phyloP scores from a whole-genome alignment of 2,113 vertebrate species.

The Ornithorhynchus anatinus region DNA sequence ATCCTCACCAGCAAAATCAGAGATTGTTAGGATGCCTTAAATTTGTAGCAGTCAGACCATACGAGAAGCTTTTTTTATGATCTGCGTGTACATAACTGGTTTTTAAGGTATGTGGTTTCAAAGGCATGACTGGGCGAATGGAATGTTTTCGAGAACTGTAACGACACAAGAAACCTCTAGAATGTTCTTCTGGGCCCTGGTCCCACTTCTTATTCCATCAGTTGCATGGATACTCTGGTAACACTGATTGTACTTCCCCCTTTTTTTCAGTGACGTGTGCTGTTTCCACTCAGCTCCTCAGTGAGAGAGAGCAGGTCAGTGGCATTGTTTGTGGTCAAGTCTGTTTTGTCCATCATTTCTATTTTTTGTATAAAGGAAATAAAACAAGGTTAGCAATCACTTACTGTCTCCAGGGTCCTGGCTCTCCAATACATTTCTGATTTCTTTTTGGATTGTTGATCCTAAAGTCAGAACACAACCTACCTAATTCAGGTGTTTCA shows the following conservation, averaged over 20 bases:
- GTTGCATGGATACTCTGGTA: conserved; percentile 68
- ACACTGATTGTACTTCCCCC: conserved; percentile 49
- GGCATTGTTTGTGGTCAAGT: conserved; percentile 43
- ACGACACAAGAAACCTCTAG: conserved; percentile 34
- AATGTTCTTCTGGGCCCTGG: conserved; percentile 47
- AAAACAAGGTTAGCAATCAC: conserved; percentile 64
- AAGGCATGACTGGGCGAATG: conserved; percentile 62
- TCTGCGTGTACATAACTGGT: conserved; percentile 67
- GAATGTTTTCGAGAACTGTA: conserved; percentile 47
- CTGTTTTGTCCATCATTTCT: conserved; percentile 68
- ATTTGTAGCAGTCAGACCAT: conserved; percentile 64
- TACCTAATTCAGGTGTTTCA: conserved; percentile 4
- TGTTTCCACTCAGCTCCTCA: conserved; percentile 40
- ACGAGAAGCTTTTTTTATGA: conserved; percentile 58
- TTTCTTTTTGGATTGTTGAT: conserved; percentile 34
- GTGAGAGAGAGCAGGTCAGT: conserved; percentile 62
- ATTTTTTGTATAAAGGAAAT: conserved; percentile 78
- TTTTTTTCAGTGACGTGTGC: conserved; percentile 48
- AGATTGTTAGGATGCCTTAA: conserved; percentile 75
- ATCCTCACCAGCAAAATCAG: conserved; percentile 71
- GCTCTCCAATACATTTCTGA: conserved; percentile 31
- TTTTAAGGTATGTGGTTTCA: conserved; percentile 62
- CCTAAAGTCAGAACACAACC: conserved; percentile 28
- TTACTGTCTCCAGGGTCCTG: conserved; percentile 12
- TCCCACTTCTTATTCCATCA: conserved; percentile 48